Conservation (phyloP, 2,797 vertebrate species). For the Xerus rutilus region DNA sequence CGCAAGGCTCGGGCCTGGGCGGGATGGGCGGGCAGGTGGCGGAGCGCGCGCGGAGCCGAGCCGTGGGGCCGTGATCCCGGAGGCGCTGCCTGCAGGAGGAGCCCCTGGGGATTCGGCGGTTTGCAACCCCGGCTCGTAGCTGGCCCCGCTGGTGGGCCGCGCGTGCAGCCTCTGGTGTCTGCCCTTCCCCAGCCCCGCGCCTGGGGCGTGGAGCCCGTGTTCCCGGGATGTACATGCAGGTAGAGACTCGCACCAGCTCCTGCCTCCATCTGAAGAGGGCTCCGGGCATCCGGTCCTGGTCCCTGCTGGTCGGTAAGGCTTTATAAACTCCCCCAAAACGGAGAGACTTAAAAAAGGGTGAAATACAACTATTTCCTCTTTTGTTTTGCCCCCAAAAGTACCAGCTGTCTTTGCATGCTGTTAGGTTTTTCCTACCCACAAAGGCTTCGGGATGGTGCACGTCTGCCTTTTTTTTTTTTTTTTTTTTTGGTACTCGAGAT, state of each 20-base stretch:
- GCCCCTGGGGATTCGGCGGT: too few relatives aligned
- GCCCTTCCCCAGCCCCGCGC: not conserved
- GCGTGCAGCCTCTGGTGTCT: not conserved
- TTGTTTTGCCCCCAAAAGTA: not conserved
- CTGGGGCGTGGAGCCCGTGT: not conserved
- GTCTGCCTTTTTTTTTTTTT: not conserved
- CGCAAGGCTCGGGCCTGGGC: too few relatives aligned
- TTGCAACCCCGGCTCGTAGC: too few relatives aligned
- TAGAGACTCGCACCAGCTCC: conserved; percentile 91
- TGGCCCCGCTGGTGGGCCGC: not conserved
- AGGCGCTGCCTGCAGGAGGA: too few relatives aligned
- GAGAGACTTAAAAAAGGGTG: not conserved
- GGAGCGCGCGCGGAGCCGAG: too few relatives aligned
- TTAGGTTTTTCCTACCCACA: accelerated
- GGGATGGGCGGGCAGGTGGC: too few relatives aligned
- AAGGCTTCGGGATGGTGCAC: not conserved
- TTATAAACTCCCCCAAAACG: accelerated
- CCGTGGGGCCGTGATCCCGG: too few relatives aligned
- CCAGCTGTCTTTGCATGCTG: not conserved
- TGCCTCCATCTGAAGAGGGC: conserved; percentile 94
- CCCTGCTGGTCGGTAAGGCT: conserved; percentile 94
- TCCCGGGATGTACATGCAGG: conserved; percentile 93
- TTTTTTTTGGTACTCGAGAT: not conserved
- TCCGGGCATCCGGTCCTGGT: conserved; percentile 97
- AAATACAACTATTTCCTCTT: not conserved